Evolutionary conservation across 2,888 invertebrate genomes (phyloP).

Genomic region (Ernsta delagoae): DNA sequence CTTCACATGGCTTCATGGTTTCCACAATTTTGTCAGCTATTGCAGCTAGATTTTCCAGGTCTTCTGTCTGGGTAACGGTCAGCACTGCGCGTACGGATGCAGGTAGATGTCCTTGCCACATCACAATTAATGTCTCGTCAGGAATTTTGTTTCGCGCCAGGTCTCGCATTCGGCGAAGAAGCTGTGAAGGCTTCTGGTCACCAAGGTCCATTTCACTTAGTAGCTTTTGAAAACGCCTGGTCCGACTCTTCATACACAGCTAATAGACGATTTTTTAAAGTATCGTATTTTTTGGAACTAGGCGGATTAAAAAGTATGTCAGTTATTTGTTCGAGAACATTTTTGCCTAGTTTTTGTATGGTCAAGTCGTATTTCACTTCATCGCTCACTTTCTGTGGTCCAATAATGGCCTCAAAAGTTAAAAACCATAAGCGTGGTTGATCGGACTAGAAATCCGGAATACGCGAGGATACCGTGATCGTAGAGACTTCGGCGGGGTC

Average conservation of each 20-base stretch:
- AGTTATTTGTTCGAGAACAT: neutral
- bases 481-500: neutral
- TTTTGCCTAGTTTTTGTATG: neutral
- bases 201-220: neutral
- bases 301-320: neutral
- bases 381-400: neutral
- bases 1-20: neutral
- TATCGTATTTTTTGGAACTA: neutral
- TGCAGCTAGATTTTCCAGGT: neutral
- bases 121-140: neutral
- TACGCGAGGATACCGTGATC: neutral
- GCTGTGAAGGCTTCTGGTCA: neutral
- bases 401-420: neutral
- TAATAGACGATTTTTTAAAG: no score
- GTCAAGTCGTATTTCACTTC: neutral
- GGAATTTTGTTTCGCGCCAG: neutral
- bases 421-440: slow-evolving; percentile 3
- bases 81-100: neutral
- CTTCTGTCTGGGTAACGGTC: neutral
- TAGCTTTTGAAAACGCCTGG: neutral
- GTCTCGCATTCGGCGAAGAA: neutral
- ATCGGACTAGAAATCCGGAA: neutral
- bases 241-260: neutral
- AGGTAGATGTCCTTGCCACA: neutral
- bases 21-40: neutral